Conservation (phyloP, 1,140 invertebrate species). For the Aculops lycopersici region DNA sequence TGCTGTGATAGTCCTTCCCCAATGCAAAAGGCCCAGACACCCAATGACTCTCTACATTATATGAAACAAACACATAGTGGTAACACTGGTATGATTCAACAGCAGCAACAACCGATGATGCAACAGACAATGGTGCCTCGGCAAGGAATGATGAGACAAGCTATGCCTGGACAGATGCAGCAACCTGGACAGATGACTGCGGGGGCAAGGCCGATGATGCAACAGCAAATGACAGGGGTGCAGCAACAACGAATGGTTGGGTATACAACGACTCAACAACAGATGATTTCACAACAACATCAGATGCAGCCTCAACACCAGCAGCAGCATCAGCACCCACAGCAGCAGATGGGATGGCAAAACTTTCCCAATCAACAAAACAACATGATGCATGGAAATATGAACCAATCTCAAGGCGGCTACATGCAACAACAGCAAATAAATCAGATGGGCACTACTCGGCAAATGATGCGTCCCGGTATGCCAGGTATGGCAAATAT, state of each 20-base stretch:
- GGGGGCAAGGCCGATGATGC: neutral
- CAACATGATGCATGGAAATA: neutral
- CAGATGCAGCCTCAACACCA: neutral
- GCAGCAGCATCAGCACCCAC: conserved; percentile 5
- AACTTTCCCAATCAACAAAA: neutral
- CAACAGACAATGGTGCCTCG: neutral
- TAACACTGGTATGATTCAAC: neutral
- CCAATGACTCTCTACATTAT: too few species aligned
- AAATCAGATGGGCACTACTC: neutral
- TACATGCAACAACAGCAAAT: neutral
- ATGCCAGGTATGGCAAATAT: neutral
- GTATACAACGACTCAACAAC: neutral
- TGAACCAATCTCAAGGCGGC: too few species aligned
- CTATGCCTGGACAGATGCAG: neutral
- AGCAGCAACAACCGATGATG: neutral
- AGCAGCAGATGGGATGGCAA: neutral
- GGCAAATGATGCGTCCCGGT: neutral
- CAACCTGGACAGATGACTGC: neutral
- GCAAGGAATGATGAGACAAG: neutral
- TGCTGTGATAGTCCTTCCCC: too few species aligned
- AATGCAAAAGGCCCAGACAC: too few species aligned
- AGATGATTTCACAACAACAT: conserved; percentile 1
- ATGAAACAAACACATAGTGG: neutral
- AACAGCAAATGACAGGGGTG: neutral
- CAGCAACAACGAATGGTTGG: neutral